Evolutionary conservation across 2,888 invertebrate genomes (phyloP), one percentile per base, ranked within the genome.

Genomic region (Dromius quadrimaculatus): DNA sequence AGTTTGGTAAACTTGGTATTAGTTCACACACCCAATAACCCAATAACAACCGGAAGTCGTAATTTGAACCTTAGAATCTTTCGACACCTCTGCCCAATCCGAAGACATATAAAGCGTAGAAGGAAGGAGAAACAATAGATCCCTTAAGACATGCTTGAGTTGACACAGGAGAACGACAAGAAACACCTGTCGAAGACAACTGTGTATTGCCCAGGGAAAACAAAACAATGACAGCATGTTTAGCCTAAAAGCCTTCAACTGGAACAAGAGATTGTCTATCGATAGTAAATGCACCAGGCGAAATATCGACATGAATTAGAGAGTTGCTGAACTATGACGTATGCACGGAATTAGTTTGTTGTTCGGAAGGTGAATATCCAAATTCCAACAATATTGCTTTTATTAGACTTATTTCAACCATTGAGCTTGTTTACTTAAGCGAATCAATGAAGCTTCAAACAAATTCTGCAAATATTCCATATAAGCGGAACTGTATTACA

Each of bases 91-190:
- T 2, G 36, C 36, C n/a, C n/a, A n/a, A 9, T 4, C 15, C 15
- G 41, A 41, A 36, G 36, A 36, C 41, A 41, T 13, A 41, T n/a
- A 41, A 15, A 41, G 11, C 41, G 15, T 8, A 36, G 36, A 1
- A n/a, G n/a, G n/a, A 13, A 11, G 36, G 1, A 8, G 36, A 2
- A 36, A 11, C 36, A 11, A n/a, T 15, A 54, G 50, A 54, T 54
- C 50, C 50, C 28, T 28, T 54, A 54, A 54, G 50, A 54, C 50
- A 54, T 28, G 50, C 17, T 54, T 54, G 13, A 54, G 28, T 54
- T 15, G 50, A 6, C 50, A 15, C 50, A 54, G 9, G 41, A 54
- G 13, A 19, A 54, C 28, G 20, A 47, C n/a, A n/a, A n/a, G n/a
- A 47, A 20, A n/a, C n/a, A 11, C 47, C 47, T 6, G 47, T 22